Conservation (phyloP, 2,888 invertebrate species). For the Brachylomia viminalis region DNA sequence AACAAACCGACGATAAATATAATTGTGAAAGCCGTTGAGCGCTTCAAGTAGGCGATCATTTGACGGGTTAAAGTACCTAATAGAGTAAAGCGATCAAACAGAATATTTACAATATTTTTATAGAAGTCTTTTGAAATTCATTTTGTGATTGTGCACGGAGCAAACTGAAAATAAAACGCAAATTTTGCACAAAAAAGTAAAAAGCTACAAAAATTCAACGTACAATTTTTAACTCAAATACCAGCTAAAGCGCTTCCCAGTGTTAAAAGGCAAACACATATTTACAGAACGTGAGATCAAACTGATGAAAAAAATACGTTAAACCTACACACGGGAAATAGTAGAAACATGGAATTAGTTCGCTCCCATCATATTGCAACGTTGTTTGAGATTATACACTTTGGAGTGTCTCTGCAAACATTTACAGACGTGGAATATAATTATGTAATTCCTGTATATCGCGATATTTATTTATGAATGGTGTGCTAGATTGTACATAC, state of each 20-base stretch:
- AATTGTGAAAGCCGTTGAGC: too few relatives aligned
- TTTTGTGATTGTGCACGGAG: background rate
- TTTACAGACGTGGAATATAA: background rate
- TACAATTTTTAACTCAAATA: background rate
- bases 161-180: background rate
- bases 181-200: too few relatives aligned
- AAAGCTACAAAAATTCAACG: background rate
- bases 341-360: background rate
- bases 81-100: background rate
- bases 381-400: background rate
- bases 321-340: background rate
- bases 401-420: background rate
- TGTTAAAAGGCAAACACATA: background rate
- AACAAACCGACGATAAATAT: too few relatives aligned
- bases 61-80: background rate
- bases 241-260: background rate
- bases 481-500: background rate
- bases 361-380: background rate
- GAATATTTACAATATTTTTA: background rate
- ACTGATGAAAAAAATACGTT: background rate
- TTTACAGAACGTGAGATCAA: too few relatives aligned
- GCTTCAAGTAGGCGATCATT: too few relatives aligned
- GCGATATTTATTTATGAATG: background rate
- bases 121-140: background rate
- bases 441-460: too few relatives aligned